phyloP scores from a whole-genome alignment of 2,888 invertebrate genomes.

The Callyntrura sp. region DNA sequence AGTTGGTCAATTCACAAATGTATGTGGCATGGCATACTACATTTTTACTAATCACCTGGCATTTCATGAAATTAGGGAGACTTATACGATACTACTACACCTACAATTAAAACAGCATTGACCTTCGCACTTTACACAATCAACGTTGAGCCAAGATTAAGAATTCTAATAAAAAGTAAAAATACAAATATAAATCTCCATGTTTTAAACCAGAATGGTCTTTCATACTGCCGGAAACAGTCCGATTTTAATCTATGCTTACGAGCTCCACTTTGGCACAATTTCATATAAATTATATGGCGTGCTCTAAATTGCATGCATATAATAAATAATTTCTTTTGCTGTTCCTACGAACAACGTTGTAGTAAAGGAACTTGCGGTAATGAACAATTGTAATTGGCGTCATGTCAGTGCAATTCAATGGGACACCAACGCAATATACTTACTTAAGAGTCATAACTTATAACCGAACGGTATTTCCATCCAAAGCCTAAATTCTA shows the following conservation, averaged over 20 bases:
- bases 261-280: background rate
- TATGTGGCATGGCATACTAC: background rate
- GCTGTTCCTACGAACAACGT: slow-evolving; percentile 1
- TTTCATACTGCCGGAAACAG: slow-evolving; percentile 62
- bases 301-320: background rate
- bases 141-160: slow-evolving; percentile 13
- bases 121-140: slow-evolving; percentile 60
- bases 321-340: background rate
- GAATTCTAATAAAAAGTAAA: slow-evolving; percentile 32
- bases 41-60: slow-evolving; percentile 3
- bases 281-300: slow-evolving; percentile 34
- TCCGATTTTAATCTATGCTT: slow-evolving; percentile 55
- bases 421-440: background rate
- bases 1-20: background rate
- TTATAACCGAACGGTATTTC: too few relatives aligned
- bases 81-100: background rate
- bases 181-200: background rate
- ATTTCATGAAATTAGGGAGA: slow-evolving; percentile 16
- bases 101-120: slow-evolving; percentile 77
- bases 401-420: background rate
- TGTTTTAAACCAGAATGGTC: background rate
- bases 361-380: background rate
- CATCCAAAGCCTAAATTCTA: too few relatives aligned
- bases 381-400: background rate
- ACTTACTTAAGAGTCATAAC: background rate